Evolutionary conservation across 2,888 invertebrate species (phyloP).

Genomic region (Endomychus coccineus): DNA sequence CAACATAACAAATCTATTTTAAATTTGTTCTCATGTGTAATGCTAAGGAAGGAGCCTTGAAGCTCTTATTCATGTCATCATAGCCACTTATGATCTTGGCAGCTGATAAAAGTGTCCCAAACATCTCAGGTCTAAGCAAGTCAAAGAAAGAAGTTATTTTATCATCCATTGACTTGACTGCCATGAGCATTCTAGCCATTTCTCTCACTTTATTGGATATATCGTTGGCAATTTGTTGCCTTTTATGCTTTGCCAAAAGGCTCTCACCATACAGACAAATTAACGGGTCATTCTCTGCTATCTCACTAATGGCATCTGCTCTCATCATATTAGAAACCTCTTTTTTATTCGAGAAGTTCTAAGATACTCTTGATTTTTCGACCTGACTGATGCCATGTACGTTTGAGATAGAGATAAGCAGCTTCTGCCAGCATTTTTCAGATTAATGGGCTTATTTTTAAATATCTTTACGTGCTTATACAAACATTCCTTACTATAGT

Average conservation of each 20-base stretch:
- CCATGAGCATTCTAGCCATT: too few relatives aligned
- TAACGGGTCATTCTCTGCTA: slow-evolving; percentile 21
- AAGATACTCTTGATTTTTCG: slow-evolving; percentile 17
- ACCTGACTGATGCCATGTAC: slow-evolving; percentile 14
- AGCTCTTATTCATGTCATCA: slow-evolving; percentile 17
- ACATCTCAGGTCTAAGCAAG: slow-evolving; percentile 12
- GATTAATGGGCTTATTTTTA: slow-evolving; percentile 14
- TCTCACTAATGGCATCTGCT: slow-evolving; percentile 19
- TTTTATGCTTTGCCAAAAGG: slow-evolving; percentile 21
- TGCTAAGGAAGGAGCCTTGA: slow-evolving; percentile 21
- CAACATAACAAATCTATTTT: slow-evolving; percentile 11
- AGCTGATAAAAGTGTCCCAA: slow-evolving; percentile 19
- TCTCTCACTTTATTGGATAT: slow-evolving; percentile 24
- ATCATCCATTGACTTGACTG: too few relatives aligned
- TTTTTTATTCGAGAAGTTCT: too few relatives aligned
- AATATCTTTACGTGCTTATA: slow-evolving; percentile 19
- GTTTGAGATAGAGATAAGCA: slow-evolving; percentile 18
- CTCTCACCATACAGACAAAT: slow-evolving; percentile 23
- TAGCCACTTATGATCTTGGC: slow-evolving; percentile 19
- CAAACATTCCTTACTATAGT: slow-evolving; percentile 15
- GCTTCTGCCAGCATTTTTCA: slow-evolving; percentile 12
- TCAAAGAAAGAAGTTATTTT: too few relatives aligned
- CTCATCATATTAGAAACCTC: slow-evolving; percentile 23
- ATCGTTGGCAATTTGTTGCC: slow-evolving; percentile 18
- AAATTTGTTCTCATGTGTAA: slow-evolving; percentile 21